Percentiles rank a stretch among this genome's conserved stretches.
phyloP scores from a whole-genome alignment of 2,113 vertebrate species.

The Actenoides hombroni region DNA sequence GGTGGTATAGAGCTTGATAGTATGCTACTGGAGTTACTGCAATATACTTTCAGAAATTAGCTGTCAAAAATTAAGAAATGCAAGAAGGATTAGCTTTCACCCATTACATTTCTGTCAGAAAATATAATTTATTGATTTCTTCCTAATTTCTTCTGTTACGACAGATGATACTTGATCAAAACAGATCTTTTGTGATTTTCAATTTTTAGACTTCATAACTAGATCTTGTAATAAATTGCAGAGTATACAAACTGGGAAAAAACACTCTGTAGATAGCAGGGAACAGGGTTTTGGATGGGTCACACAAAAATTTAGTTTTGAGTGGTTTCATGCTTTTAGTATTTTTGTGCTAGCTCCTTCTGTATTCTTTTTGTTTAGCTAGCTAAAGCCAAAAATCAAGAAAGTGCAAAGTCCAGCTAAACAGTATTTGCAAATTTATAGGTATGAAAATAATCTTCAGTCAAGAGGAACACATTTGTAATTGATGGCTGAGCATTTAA shows the following conservation, averaged over 20 bases:
- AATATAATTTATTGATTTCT: not conserved
- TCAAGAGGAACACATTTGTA: not conserved
- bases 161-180: not conserved
- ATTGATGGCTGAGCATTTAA: not conserved
- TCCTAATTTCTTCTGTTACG: not conserved
- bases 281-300: not conserved
- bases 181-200: not conserved
- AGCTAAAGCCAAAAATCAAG: not conserved
- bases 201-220: not conserved
- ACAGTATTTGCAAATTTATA: not conserved
- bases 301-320: not conserved
- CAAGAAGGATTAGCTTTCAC: not conserved
- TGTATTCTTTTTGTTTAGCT: not conserved
- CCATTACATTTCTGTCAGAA: not conserved
- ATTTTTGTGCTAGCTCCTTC: not conserved
- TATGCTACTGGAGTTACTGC: not conserved
- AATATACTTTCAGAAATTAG: not conserved
- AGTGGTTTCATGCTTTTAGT: not conserved
- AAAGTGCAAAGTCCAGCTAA: not conserved
- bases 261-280: fast-evolving
- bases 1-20: not conserved
- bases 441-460: not conserved
- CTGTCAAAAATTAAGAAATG: not conserved
- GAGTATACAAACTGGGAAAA: not conserved
- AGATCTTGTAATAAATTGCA: not conserved